These are phyloP conservation scores for Drosophila takahashii DNA, from an alignment of 1,140 invertebrate species.

Conservation along the genomic window DNA sequence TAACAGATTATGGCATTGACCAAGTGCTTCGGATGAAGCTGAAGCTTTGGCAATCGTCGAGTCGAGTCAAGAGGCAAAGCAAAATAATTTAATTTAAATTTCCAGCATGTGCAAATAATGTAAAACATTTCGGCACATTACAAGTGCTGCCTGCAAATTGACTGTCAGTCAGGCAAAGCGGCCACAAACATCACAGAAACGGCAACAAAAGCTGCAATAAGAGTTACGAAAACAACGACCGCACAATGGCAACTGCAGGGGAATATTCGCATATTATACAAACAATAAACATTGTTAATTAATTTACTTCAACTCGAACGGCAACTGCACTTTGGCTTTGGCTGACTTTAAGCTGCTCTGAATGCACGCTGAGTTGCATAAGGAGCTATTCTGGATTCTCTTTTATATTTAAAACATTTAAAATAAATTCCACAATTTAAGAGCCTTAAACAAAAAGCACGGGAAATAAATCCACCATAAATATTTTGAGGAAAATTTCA, in stretches of 20 bases:
- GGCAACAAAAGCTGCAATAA: slow-evolving; percentile 13
- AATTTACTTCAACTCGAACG: slow-evolving; percentile 60
- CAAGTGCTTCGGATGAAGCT: slow-evolving; percentile 1
- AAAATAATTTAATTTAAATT: slow-evolving; percentile 62
- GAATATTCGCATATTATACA: slow-evolving; percentile 46
- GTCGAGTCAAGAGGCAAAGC: slow-evolving; percentile 8
- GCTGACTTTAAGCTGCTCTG: slow-evolving; percentile 36
- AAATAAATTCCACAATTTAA: background rate
- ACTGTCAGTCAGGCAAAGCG: slow-evolving; percentile 38
- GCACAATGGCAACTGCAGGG: slow-evolving; percentile 28
- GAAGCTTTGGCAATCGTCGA: background rate
- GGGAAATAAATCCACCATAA: background rate
- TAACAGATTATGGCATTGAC: slow-evolving; percentile 61
- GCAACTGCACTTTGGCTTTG: slow-evolving; percentile 41
- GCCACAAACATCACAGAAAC: slow-evolving; percentile 34
- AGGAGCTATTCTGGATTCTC: slow-evolving; percentile 1
- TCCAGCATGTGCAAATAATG: slow-evolving; percentile 63
- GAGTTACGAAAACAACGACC: slow-evolving; percentile 28
- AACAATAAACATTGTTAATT: slow-evolving; percentile 66
- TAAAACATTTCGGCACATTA: slow-evolving; percentile 42
- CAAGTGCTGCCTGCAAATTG: slow-evolving; percentile 48
- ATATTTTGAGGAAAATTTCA: background rate
- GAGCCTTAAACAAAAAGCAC: background rate
- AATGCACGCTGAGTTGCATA: slow-evolving; percentile 7
- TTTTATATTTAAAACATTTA: background rate